Evolutionary conservation across 2,113 vertebrate genomes (phyloP).

Genomic region (Felis chaus): DNA sequence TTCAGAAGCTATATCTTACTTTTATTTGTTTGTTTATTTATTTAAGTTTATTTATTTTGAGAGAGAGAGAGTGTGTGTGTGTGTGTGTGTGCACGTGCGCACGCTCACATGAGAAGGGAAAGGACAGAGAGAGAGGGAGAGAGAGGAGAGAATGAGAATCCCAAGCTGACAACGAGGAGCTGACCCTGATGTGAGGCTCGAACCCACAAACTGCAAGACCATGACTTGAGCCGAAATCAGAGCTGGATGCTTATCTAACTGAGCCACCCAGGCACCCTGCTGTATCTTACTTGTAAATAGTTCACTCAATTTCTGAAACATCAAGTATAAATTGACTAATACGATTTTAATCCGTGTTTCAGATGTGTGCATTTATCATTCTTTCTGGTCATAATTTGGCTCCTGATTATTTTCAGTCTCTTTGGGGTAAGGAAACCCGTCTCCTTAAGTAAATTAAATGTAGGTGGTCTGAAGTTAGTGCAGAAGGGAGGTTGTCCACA

Average conservation of each 20-base stretch:
- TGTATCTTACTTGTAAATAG: background rate
- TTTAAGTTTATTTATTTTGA: no score
- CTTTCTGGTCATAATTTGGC: background rate
- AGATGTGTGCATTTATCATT: background rate
- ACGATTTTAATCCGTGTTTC: background rate
- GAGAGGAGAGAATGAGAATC: no score
- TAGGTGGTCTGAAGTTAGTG: background rate
- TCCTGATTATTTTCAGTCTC: background rate
- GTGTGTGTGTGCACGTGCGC: rapidly evolving
- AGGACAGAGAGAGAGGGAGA: no score
- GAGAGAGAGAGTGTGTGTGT: no score
- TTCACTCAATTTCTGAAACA: background rate
- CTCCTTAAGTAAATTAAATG: background rate
- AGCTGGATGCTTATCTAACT: no score
- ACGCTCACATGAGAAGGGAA: no score
- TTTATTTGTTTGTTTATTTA: background rate
- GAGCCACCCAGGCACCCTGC: background rate
- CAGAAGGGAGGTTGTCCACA: background rate
- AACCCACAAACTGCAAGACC: no score
- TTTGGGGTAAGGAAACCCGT: background rate
- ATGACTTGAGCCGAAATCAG: no score
- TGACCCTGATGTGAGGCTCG: no score
- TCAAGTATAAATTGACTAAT: background rate
- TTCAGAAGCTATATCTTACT: background rate
- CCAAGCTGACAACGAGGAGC: no score